Percentiles rank a stretch among this genome's conserved stretches.
phyloP scores from a whole-genome alignment of 1,140 invertebrate species.

The Physella acuta region DNA sequence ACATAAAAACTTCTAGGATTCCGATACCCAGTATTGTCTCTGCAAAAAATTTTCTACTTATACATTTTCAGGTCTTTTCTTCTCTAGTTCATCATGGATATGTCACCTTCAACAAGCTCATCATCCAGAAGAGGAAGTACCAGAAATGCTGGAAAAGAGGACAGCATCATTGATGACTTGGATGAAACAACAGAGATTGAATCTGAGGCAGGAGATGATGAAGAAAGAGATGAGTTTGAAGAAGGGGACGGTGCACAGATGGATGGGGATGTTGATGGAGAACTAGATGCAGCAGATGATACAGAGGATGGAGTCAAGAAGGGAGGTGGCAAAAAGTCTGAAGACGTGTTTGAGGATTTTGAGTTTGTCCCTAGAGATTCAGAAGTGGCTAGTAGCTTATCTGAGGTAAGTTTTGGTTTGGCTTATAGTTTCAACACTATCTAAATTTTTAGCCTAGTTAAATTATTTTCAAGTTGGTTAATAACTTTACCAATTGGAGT shows the following conservation, averaged over 20 bases:
- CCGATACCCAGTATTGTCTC: neutral
- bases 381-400: neutral
- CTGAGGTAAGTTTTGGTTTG: neutral
- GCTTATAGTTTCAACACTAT: neutral
- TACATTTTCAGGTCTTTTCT: neutral
- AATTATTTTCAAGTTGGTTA: neutral
- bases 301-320: neutral
- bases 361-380: neutral
- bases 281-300: neutral
- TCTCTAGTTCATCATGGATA: neutral
- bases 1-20: neutral
- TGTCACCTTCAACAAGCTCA: neutral
- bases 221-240: neutral
- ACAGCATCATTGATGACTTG: neutral
- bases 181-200: neutral
- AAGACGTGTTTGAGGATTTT: neutral
- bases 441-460: neutral
- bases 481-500: neutral
- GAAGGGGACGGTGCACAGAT: neutral
- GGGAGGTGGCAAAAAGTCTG: neutral
- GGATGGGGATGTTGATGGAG: neutral
- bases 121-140: neutral
- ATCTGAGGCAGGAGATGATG: neutral
- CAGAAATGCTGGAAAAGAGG: neutral
- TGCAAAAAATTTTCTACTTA: neutral